Base-by-base conservation (phyloP, 2,797 vertebrate genomes). In the Vultur gryphus region DNA sequence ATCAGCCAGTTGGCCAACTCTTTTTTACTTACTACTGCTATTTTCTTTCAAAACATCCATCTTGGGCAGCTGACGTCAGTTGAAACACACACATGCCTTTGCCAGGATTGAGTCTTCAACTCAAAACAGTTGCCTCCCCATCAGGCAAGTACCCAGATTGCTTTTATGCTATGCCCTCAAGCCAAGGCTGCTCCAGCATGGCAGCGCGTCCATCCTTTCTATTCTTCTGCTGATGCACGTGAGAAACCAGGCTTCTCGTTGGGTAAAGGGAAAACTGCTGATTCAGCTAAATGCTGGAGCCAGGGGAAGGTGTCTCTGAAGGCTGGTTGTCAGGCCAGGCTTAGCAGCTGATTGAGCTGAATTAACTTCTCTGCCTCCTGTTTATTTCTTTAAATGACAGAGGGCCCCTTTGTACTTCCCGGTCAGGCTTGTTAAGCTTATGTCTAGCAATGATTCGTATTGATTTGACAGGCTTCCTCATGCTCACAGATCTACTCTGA, bases 281-380 rank as follows among this genome's bases (percentile, higher is more conserved):
- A 66, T 25, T 87, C 80, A 90, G 70, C 83, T 58, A 24, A 31
- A 54, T 2, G 0, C 52, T 49, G 43, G 61, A 84, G 82, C 43
- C 57, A 21, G 69, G 52, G 41, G 78, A 49, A 81, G 65, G 31
- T 43, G 24, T 75, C 76, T 80, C 87, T 61, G 43, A 83, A 64
- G 92, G 61, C 75, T 44, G 44, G 14, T 18, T 93, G 79, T 84
- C 87, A 93, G 80, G 35, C 46, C 76, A 70, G 85, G 83, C 57
- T 95, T 70, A 93, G 85, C 46, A 94, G 90, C 93, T 90, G 85
- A 86, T 70, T n/a, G 54, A 94, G 72, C 69, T 72, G 79, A 89
- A 81, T 78, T 79, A 89, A 79, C 73, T 91, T 94, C 84, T 86
- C 89, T 93, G 90, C 58, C 93, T 84, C 70, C 81, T 80, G 77